Base-by-base conservation (phyloP, 2,113 vertebrate species). In the Gopherus flavomarginatus region DNA sequence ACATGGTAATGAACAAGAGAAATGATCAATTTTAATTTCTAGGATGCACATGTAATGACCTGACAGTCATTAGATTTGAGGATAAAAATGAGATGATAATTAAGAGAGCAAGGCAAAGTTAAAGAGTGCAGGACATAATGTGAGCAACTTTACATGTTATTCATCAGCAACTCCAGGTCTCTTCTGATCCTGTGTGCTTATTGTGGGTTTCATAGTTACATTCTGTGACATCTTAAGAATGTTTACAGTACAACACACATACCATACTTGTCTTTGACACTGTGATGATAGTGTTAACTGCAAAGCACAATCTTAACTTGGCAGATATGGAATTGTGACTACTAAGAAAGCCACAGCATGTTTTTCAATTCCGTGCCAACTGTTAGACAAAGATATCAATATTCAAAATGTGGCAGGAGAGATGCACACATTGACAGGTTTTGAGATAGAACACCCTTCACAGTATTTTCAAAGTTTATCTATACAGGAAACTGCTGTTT, bases 41-140 rank as follows among this genome's bases (percentile, higher is more conserved):
- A 93, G 90, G 88, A 91, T 57, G 90, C 7, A 89, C 90, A 93
- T 59, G 80, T 83, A 97, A 95, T 88, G 93, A 83, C 87, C 87
- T 88, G 93, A 94, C 89, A 89, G 88, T 81, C 47, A 89, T 50
- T 88, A 82, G 53, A 69, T 44, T 88, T 49, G n/a, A 69, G 72
- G 50, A 54, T 86, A 87, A 93, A 93, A 87, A 81, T 90, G 65
- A 96, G 75, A 96, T 91, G 94, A 89, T 35, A 88, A 97, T 90
- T 82, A 91, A 88, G 78, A 96, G 90, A 93, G 65, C 56, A 59
- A 69, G 95, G 94, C 0, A 27, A 96, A 56, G 87, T 96, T 95
- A 90, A 97, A 97, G 90, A 42, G 86, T 88, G 93, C 95, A 97
- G 88, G 83, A 89, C 81, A 81, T 92, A 94, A 69, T 62, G 8